Base-by-base conservation (phyloP, 1,140 invertebrate species). In the Heliothis subflexa region DNA sequence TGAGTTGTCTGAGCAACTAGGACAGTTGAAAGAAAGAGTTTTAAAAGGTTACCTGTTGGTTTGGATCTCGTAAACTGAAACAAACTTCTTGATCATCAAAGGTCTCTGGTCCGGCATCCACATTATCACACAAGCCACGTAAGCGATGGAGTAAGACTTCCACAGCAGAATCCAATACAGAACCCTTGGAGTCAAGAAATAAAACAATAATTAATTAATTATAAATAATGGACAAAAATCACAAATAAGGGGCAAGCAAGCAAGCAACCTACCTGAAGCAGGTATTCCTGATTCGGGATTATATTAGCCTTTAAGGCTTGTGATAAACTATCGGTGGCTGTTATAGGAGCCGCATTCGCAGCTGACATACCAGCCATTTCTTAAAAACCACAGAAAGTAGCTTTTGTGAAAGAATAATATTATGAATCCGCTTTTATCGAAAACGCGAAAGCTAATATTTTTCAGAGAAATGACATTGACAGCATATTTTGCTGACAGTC, bases 51-150 rank as follows among this genome's bases (percentile, higher is more conserved):
- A 93, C 95, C 91, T 90, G 94, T 86, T 95, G 93, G 81, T 94
- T 96, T 18, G 95, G 95, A 70, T 96, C 96, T 77, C 97, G 95
- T 52, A 98, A 96, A 78, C 96, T 97, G 85, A 98, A 97, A 90
- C 97, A 98, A 85, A 98, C 96, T 95, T 98, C 97, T 85, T 98
- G 97, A 95, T 99, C 98, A 89, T 98, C 96, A 90, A 99, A 99
- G 0, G 96, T 97, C 95, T 99, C 98, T 10, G 98, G 97, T 7
- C 97, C 97, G 75, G 97, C 96, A 89, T 99, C 98, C 7, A 98
- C 97, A 95, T 99, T 99, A 84, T 99, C 99, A 94, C 98, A 99
- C 0, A 99, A 95, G 2, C 99, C 98, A 83, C 98, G 95, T 13
- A 99, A 95, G 83, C 98, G 95, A 88, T 99, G 98, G 14, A 99